phyloP scores from a whole-genome alignment of 2,888 invertebrate genomes.

The Epistrophella euchroma region DNA sequence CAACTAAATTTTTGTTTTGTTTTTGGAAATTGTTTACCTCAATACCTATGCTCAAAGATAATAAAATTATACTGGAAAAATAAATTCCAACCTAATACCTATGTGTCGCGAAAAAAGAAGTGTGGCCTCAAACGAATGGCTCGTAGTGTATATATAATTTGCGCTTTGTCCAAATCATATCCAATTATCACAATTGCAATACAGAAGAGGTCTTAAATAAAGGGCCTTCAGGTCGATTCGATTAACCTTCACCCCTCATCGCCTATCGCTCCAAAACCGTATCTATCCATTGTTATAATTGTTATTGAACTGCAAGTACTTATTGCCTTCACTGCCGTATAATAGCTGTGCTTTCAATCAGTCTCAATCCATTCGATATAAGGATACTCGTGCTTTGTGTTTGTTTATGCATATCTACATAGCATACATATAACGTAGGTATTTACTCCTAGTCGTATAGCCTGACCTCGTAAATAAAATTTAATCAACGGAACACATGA shows the following conservation, averaged over 20 bases:
- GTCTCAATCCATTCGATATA: constrained; percentile 14
- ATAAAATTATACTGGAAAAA: too few relatives aligned
- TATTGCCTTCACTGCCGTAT: constrained; percentile 1
- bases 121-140: too few relatives aligned
- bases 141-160: background rate
- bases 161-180: background rate
- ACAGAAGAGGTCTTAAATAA: constrained; percentile 17
- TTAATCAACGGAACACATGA: constrained; percentile 63
- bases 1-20: too few relatives aligned
- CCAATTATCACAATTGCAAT: constrained; percentile 59
- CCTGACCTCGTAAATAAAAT: constrained; percentile 61
- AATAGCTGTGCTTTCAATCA: constrained; percentile 38
- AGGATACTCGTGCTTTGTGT: background rate
- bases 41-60: too few relatives aligned
- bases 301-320: constrained; percentile 55
- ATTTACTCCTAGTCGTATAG: background rate
- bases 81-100: too few relatives aligned
- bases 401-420: background rate
- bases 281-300: constrained; percentile 43
- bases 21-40: too few relatives aligned
- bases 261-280: background rate
- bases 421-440: background rate
- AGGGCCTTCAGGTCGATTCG: constrained; percentile 10
- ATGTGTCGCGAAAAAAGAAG: too few relatives aligned
- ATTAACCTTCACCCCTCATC: background rate